Conservation (phyloP, 2,797 vertebrate genomes). For the Helarctos malayanus region DNA sequence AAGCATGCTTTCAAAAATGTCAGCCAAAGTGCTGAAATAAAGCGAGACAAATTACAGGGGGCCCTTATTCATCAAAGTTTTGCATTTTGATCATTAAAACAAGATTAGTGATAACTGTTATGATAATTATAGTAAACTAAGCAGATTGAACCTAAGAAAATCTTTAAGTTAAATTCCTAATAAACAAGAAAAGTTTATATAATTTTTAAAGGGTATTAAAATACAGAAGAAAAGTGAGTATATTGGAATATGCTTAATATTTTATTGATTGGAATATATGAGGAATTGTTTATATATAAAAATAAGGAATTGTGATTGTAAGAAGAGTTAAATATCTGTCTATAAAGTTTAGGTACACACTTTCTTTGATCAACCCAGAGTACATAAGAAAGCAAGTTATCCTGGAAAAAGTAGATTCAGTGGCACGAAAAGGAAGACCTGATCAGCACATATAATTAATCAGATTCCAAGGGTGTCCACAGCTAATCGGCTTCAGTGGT, state of each 20-base stretch:
- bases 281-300: not conserved
- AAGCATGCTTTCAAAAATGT: not conserved
- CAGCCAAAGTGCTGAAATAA: constrained; percentile 28
- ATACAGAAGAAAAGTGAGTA: not conserved
- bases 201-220: not conserved
- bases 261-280: constrained; percentile 39
- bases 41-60: not conserved
- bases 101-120: not conserved
- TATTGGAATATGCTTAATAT: constrained; percentile 29
- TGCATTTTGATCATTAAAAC: not conserved
- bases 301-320: not conserved
- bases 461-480: constrained; percentile 63
- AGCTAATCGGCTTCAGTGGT: constrained; percentile 53
- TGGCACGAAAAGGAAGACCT: constrained; percentile 7
- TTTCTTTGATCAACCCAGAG: not conserved
- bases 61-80: not conserved
- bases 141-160: not conserved
- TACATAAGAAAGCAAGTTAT: constrained; percentile 36
- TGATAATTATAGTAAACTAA: not conserved
- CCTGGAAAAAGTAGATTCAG: not conserved
- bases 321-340: not conserved
- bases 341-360: not conserved
- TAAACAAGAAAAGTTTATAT: constrained; percentile 5
- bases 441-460: constrained; percentile 62
- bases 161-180: not conserved